Conservation (phyloP, 53 echinoderm and acorn worm species). For the Patiria pectinifera region DNA sequence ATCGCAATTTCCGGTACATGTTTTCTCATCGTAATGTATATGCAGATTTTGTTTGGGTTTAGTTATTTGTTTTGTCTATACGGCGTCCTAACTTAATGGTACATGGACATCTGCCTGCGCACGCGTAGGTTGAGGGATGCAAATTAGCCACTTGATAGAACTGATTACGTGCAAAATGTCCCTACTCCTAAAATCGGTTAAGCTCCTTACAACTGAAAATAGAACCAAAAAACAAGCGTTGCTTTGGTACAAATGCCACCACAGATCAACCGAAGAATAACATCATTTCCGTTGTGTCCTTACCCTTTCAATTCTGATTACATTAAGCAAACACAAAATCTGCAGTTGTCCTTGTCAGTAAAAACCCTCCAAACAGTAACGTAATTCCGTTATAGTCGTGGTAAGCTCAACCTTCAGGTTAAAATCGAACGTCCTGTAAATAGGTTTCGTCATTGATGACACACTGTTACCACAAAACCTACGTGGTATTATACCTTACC, state of each 20-base stretch:
- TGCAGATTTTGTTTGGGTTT: no score
- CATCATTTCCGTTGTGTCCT: neutral
- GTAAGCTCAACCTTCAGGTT: neutral
- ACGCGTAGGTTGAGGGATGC: no score
- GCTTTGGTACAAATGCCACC: neutral
- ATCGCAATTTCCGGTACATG: no score
- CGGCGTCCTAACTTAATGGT: no score
- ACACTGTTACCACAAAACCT: neutral
- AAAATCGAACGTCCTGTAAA: neutral
- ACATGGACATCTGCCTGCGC: no score
- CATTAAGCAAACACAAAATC: neutral
- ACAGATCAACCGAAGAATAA: neutral
- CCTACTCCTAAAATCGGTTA: no score
- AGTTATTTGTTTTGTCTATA: no score
- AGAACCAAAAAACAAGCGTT: no score
- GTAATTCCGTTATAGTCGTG: neutral
- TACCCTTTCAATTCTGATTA: neutral
- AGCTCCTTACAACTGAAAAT: no score
- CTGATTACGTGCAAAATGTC: no score
- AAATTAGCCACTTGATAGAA: no score
- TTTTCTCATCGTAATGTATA: no score
- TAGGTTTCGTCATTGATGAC: neutral
- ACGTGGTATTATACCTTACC: neutral
- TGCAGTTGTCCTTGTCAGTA: neutral
- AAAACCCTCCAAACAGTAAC: neutral